Evolutionary conservation across 2,888 invertebrate genomes (phyloP).

Genomic region (Thera obeliscata): DNA sequence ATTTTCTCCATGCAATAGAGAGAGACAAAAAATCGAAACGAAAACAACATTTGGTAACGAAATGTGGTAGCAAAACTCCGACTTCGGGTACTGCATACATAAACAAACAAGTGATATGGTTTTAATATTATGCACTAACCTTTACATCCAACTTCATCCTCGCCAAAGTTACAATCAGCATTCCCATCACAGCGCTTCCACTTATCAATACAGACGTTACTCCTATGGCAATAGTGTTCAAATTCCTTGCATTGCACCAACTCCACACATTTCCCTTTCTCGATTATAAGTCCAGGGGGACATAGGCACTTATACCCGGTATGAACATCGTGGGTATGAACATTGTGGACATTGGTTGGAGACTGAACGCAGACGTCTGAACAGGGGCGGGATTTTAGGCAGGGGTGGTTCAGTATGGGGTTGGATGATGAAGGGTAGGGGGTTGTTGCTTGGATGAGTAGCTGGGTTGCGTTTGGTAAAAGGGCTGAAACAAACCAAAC

Average conservation of each 20-base stretch:
- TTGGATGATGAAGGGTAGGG: conserved; percentile 44
- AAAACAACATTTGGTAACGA: too few species aligned
- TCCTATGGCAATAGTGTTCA: conserved; percentile 74
- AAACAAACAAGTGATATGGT: too few species aligned
- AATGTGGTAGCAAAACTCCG: too few species aligned
- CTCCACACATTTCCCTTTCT: conserved; percentile 83
- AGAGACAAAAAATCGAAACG: too few species aligned
- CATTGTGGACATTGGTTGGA: conserved; percentile 34
- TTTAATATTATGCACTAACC: conserved; percentile 41
- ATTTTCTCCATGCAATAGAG: too few species aligned
- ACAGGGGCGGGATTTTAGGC: conserved; percentile 87
- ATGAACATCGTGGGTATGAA: conserved; percentile 28
- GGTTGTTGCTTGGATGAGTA: conserved; percentile 61
- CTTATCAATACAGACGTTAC: conserved; percentile 71
- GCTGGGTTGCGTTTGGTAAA: conserved; percentile 73
- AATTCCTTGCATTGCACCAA: conserved; percentile 76
- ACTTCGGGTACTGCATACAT: too few species aligned
- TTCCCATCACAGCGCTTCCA: conserved; percentile 77
- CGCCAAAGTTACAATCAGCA: conserved; percentile 79
- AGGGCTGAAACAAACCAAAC: conserved; percentile 71
- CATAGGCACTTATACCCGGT: conserved; percentile 83
- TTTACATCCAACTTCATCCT: conserved; percentile 83
- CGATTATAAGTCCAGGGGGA: conserved; percentile 86
- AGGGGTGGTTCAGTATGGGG: conserved; percentile 78
- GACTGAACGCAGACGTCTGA: conserved; percentile 89